Evolutionary conservation across 2,888 invertebrate genomes (phyloP).

Genomic region (Ypsolopha sequella): DNA sequence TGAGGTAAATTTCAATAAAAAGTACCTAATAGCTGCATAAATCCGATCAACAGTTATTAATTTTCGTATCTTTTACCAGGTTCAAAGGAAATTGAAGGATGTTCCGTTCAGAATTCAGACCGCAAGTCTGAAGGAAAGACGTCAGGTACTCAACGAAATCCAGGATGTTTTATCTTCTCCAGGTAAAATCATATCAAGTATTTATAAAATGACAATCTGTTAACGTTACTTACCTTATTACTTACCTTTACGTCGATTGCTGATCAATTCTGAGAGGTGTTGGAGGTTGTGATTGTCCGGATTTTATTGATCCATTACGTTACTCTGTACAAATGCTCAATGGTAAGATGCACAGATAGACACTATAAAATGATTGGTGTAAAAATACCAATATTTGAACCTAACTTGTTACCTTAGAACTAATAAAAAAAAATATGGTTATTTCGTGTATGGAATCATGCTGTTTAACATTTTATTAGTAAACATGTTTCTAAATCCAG

Average conservation of each 20-base stretch:
- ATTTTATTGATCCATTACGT: not conserved
- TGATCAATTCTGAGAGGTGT: not conserved
- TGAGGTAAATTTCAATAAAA: slow-evolving; percentile 60
- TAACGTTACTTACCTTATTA: too few relatives aligned
- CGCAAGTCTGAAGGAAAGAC: slow-evolving; percentile 78
- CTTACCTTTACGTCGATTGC: too few relatives aligned
- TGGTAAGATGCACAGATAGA: not conserved
- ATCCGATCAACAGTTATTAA: slow-evolving; percentile 11
- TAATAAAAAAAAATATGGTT: not conserved
- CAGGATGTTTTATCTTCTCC: slow-evolving; percentile 78
- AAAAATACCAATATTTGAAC: not conserved
- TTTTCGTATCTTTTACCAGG: slow-evolving; percentile 45
- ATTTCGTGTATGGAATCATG: not conserved
- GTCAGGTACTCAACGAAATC: slow-evolving; percentile 76
- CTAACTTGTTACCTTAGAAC: not conserved
- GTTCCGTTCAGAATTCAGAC: slow-evolving; percentile 80
- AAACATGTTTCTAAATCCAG: slow-evolving; percentile 43
- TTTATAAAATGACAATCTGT: not conserved
- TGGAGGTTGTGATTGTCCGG: not conserved
- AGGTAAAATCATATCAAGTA: slow-evolving; percentile 62
- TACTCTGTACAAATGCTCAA: not conserved
- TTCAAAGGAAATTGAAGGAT: slow-evolving; percentile 78
- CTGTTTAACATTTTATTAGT: too few relatives aligned
- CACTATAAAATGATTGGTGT: not conserved
- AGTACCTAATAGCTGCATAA: not conserved